These are phyloP conservation scores for Cantharis nigra DNA, from an alignment of 2,888 invertebrate genomes.

Conservation along the genomic window DNA sequence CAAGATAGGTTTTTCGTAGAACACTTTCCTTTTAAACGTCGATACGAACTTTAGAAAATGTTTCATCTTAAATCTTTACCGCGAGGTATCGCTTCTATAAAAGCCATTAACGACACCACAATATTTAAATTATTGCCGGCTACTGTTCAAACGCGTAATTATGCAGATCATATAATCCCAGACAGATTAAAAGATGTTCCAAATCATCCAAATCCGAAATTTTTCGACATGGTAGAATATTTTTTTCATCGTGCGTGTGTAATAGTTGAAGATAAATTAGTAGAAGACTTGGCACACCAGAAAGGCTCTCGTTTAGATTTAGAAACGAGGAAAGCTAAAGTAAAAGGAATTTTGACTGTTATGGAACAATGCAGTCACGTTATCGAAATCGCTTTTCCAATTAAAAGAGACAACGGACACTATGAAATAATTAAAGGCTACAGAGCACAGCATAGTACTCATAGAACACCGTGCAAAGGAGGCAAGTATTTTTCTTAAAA, in stretches of 20 bases:
- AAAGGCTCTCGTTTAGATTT: conserved; percentile 70
- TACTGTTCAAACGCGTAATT: conserved; percentile 61
- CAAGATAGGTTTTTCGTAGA: background rate
- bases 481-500: conserved; percentile 66
- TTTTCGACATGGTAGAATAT: conserved; percentile 98
- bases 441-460: conserved; percentile 96
- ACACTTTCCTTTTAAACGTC: background rate
- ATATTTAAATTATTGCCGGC: conserved; percentile 57
- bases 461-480: conserved; percentile 98
- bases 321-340: conserved; percentile 91
- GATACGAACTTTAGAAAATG: conserved; percentile 58
- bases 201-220: conserved; percentile 79
- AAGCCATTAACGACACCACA: conserved; percentile 59
- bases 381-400: conserved; percentile 91
- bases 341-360: conserved; percentile 91
- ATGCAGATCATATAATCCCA: conserved; percentile 76
- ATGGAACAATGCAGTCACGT: conserved; percentile 97
- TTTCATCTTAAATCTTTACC: conserved; percentile 75
- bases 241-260: conserved; percentile 97
- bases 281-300: conserved; percentile 73
- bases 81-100: conserved; percentile 62
- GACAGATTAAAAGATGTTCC: conserved; percentile 82
- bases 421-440: conserved; percentile 98
- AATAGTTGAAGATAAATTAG: conserved; percentile 85
- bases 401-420: conserved; percentile 94